Evolutionary conservation across 2,888 invertebrate species (phyloP).

Genomic region (Reticulitermes lucifugus): DNA sequence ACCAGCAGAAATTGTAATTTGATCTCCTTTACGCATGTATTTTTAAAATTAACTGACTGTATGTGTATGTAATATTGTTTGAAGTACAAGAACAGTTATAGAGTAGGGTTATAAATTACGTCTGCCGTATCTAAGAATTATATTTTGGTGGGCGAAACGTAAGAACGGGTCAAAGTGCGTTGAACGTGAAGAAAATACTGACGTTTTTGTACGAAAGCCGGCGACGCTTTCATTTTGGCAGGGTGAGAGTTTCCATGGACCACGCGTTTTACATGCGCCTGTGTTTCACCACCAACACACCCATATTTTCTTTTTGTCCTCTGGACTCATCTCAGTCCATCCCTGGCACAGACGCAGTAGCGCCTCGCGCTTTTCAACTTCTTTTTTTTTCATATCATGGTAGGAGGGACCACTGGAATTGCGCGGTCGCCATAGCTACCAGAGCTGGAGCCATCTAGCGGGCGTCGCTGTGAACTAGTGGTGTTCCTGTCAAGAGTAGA

Average conservation of each 20-base stretch:
- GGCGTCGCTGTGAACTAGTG: conserved; percentile 43
- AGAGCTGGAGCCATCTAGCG: conserved; percentile 46
- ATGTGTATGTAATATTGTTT: too few species aligned
- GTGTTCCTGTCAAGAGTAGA: conserved; percentile 21
- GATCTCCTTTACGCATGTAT: too few species aligned
- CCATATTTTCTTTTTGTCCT: conserved; percentile 11
- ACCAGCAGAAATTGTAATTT: too few species aligned
- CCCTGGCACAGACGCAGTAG: conserved; percentile 24
- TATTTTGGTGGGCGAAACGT: too few species aligned
- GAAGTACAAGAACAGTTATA: too few species aligned
- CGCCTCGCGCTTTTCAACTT: conserved; percentile 4
- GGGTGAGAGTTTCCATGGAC: not conserved
- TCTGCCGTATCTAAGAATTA: too few species aligned
- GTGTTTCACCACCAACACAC: not conserved
- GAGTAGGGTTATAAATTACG: too few species aligned
- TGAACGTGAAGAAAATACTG: too few species aligned
- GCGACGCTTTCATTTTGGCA: too few species aligned
- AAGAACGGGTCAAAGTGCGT: too few species aligned
- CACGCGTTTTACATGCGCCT: conserved; percentile 7
- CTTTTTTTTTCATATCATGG: conserved; percentile 11
- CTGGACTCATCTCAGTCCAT: conserved; percentile 2
- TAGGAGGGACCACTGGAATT: conserved; percentile 26
- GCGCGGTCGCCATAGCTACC: conserved; percentile 37
- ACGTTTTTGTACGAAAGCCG: too few species aligned
- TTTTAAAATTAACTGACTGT: too few species aligned